These are phyloP conservation scores for Zaprionus gabonicus DNA, from an alignment of 1,140 invertebrate species.

Conservation along the genomic window DNA sequence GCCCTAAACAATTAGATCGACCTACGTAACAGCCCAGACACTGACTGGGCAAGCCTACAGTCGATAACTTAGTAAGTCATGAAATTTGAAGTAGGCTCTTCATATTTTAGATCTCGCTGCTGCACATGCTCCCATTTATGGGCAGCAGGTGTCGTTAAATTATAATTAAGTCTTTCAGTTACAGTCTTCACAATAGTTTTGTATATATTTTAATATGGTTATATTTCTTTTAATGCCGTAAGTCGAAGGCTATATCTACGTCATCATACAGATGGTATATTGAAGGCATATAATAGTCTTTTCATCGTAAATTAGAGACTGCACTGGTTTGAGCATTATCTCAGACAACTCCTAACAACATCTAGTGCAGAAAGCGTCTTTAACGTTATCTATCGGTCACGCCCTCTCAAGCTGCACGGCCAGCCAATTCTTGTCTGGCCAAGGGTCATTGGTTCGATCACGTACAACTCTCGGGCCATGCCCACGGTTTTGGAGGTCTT, in stretches of 20 bases:
- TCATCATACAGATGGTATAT: neutral
- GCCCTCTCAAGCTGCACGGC: neutral
- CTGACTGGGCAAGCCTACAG: neutral
- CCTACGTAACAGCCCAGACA: conserved; percentile 20
- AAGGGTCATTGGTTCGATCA: conserved; percentile 36
- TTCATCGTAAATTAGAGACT: neutral
- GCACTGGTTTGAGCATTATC: neutral
- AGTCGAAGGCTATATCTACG: neutral
- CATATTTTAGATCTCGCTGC: neutral
- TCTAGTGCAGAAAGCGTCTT: neutral
- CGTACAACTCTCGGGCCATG: conserved; percentile 24
- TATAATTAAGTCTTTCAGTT: neutral
- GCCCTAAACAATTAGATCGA: conserved; percentile 31
- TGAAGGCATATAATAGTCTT: neutral
- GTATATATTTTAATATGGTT: neutral
- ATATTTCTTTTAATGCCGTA: neutral
- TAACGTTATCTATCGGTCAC: neutral
- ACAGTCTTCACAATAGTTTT: neutral
- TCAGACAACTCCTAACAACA: neutral
- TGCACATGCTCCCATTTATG: neutral
- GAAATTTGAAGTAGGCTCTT: neutral
- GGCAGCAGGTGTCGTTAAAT: neutral
- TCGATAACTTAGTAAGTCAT: neutral
- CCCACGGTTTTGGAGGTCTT: conserved; percentile 42
- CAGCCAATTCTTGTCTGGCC: neutral